phyloP scores from a whole-genome alignment of 2,888 invertebrate species.

The Cheilosia pagana region DNA sequence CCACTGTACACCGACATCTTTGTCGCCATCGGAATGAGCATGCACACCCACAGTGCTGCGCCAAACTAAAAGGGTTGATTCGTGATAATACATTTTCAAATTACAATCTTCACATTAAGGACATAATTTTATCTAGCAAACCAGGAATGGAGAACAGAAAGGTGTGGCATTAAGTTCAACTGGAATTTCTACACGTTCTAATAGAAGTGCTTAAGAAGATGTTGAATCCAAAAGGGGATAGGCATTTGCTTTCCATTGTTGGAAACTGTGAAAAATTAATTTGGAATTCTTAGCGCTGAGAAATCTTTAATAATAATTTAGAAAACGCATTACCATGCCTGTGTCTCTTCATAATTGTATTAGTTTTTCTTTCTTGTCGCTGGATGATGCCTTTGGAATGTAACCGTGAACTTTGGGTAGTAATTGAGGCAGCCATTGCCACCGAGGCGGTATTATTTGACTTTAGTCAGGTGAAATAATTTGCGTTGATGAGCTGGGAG shows the following conservation, averaged over 20 bases:
- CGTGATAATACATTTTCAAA: slow-evolving; percentile 79
- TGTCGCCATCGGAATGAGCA: slow-evolving; percentile 49
- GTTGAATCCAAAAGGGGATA: not conserved
- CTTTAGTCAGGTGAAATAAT: slow-evolving; percentile 63
- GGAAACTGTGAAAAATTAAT: slow-evolving; percentile 72
- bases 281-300: slow-evolving; percentile 53
- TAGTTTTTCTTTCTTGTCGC: slow-evolving; percentile 29
- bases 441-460: slow-evolving; percentile 61
- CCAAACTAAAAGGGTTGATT: slow-evolving; percentile 65
- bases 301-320: slow-evolving; percentile 74
- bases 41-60: slow-evolving; percentile 29
- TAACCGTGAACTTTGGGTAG: not conserved
- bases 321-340: slow-evolving; percentile 70
- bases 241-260: slow-evolving; percentile 40
- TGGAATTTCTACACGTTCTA: slow-evolving; percentile 62
- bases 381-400: not conserved
- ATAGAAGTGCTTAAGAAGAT: slow-evolving; percentile 23
- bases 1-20: not conserved
- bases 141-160: slow-evolving; percentile 37
- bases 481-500: slow-evolving; percentile 60
- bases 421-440: slow-evolving; percentile 17
- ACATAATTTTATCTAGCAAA: slow-evolving; percentile 81
- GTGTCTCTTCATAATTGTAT: slow-evolving; percentile 73
- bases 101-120: slow-evolving; percentile 82
- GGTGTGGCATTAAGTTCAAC: slow-evolving; percentile 60